Evolutionary conservation across 2,113 vertebrate genomes (phyloP).

Genomic region (Phalacrocorax brasilianus): DNA sequence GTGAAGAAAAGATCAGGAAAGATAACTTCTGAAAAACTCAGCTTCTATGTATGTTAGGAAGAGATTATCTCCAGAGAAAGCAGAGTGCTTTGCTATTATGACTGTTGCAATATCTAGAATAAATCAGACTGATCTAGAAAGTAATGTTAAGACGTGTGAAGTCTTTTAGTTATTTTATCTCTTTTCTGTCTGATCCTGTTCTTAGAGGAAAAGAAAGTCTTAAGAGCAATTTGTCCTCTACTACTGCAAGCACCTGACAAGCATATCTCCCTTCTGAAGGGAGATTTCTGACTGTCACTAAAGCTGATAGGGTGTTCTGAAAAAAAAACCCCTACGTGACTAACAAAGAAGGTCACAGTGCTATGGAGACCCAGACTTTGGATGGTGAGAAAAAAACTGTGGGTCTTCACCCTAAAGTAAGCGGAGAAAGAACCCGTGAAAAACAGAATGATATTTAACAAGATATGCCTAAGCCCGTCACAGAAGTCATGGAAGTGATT

Average conservation of each 20-base stretch:
- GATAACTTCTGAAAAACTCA: background rate
- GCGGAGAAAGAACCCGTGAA: background rate
- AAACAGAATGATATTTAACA: background rate
- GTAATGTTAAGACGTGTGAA: background rate
- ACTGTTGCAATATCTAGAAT: background rate
- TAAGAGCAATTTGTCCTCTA: background rate
- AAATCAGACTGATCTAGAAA: background rate
- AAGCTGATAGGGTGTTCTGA: background rate
- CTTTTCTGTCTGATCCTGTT: background rate
- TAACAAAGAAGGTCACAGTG: background rate
- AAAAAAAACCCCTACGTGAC: background rate
- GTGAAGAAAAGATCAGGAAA: background rate
- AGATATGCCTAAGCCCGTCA: background rate
- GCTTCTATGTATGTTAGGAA: background rate
- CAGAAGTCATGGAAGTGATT: background rate
- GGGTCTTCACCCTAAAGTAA: background rate
- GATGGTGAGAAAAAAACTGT: background rate
- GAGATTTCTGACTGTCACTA: background rate
- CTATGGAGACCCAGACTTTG: background rate
- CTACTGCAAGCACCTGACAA: background rate
- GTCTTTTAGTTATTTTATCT: background rate
- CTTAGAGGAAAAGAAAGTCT: background rate
- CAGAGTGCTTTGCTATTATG: background rate
- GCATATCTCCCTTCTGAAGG: background rate
- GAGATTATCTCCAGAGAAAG: background rate